These are phyloP conservation scores for Gambusia holbrooki DNA, from an alignment of 2,113 vertebrate species.

Conservation along the genomic window DNA sequence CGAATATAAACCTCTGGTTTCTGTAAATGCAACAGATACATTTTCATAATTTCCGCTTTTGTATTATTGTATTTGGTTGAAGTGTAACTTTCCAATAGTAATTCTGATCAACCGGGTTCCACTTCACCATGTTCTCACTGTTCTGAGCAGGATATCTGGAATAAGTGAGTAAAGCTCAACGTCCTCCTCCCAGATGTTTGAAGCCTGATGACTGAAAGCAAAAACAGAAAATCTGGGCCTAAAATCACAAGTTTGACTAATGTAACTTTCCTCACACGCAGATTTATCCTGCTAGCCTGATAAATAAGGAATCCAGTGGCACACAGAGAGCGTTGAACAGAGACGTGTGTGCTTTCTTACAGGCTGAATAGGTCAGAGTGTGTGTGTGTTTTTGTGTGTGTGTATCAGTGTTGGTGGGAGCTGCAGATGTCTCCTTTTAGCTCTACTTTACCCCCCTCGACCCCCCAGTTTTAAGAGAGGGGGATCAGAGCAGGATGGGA, in stretches of 20 bases:
- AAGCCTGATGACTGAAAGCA: too few species aligned
- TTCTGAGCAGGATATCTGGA: too few species aligned
- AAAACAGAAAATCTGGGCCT: background rate
- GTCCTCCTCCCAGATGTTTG: background rate
- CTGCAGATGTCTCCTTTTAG: conserved; percentile 79
- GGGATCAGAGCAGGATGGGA: conserved; percentile 1
- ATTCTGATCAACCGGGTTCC: too few species aligned
- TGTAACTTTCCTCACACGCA: background rate
- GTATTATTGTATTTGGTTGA: too few species aligned
- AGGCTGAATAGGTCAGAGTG: conserved; percentile 24
- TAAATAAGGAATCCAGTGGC: background rate
- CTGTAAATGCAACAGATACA: too few species aligned
- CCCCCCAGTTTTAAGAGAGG: conserved; percentile 25
- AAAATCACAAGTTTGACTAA: background rate
- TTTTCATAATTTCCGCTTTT: too few species aligned
- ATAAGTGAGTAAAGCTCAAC: too few species aligned
- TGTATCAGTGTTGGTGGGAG: conserved; percentile 35
- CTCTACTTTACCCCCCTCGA: conserved; percentile 57
- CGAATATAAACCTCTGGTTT: too few species aligned
- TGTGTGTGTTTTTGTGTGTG: background rate
- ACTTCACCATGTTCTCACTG: too few species aligned
- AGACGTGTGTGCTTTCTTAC: conserved; percentile 2
- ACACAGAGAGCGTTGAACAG: background rate
- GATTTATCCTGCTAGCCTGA: background rate
- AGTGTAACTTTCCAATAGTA: too few species aligned